Evolutionary conservation across 2,113 vertebrate genomes (phyloP).

Genomic region (Takifugu bimaculatus): DNA sequence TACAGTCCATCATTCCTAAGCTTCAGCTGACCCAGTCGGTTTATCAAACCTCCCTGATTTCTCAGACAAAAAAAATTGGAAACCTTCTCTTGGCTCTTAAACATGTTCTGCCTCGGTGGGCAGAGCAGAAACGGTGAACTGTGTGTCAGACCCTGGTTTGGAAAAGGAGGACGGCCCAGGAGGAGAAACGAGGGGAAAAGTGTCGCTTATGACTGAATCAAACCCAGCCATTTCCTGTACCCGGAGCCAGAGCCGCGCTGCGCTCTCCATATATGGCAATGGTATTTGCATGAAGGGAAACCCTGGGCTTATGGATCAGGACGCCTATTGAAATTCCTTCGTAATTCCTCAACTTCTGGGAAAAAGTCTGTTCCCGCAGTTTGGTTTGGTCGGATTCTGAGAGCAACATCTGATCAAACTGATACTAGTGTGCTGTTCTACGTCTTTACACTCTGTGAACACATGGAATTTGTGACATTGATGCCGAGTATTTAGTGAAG

Average conservation of each 20-base stretch:
- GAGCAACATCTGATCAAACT: constrained; percentile 6
- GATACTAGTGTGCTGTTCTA: background rate
- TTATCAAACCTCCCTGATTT: constrained; percentile 5
- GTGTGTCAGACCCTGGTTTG: constrained; percentile 43
- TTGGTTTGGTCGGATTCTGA: constrained; percentile 10
- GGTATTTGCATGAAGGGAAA: constrained; percentile 80
- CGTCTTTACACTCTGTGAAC: background rate
- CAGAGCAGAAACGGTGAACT: constrained; percentile 30
- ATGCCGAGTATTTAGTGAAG: constrained; percentile 7
- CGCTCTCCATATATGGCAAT: constrained; percentile 79
- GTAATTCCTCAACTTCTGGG: constrained; percentile 50
- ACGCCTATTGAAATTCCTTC: constrained; percentile 66
- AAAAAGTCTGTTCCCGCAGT: constrained; percentile 38
- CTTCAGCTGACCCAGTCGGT: constrained; percentile 3
- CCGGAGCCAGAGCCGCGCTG: constrained; percentile 60
- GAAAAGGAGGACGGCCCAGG: constrained; percentile 45
- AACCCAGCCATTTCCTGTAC: constrained; percentile 80
- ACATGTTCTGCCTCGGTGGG: constrained; percentile 18
- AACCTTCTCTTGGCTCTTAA: constrained; percentile 22
- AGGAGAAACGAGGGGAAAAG: constrained; percentile 58
- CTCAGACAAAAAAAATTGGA: constrained; percentile 4
- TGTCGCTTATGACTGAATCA: constrained; percentile 75
- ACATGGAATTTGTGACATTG: background rate
- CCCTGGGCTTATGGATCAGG: constrained; percentile 68
- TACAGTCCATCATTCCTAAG: constrained; percentile 14